Evolutionary conservation across 1,140 invertebrate species (phyloP).

Genomic region (Heliconius nattereri): DNA sequence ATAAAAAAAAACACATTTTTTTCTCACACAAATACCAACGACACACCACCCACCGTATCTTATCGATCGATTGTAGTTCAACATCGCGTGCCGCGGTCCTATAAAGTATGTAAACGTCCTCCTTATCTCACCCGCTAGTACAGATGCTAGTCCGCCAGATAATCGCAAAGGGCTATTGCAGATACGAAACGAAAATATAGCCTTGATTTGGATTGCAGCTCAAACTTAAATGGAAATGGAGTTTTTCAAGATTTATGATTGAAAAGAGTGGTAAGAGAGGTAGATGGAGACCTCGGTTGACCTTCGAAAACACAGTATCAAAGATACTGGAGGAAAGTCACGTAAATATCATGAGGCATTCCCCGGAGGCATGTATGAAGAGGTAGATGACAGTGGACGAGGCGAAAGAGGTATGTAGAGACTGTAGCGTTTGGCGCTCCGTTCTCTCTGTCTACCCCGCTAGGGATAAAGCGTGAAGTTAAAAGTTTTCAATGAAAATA

Average conservation of each 20-base stretch:
- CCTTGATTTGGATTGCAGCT: background rate
- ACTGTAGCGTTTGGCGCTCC: too few species aligned
- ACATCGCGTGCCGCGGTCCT: slow-evolving; percentile 46
- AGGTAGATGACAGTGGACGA: too few species aligned
- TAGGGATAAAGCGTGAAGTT: too few species aligned
- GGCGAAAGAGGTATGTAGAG: too few species aligned
- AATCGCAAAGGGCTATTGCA: slow-evolving; percentile 41
- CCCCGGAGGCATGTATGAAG: too few species aligned
- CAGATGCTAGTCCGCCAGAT: slow-evolving; percentile 38
- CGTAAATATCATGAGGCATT: too few species aligned
- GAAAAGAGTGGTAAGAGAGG: too few species aligned
- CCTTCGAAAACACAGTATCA: too few species aligned
- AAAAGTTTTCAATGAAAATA: slow-evolving; percentile 1
- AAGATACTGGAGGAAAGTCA: too few species aligned
- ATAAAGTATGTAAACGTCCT: slow-evolving; percentile 49
- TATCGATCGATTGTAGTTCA: slow-evolving; percentile 24
- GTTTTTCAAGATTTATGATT: background rate
- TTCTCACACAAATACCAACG: background rate
- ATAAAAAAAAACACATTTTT: background rate
- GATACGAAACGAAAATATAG: slow-evolving; percentile 33
- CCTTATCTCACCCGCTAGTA: slow-evolving; percentile 41
- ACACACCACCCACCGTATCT: background rate
- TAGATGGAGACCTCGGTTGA: too few species aligned
- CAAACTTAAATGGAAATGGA: slow-evolving; percentile 15
- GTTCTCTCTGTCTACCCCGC: too few species aligned